These are phyloP conservation scores for Antennarius striatus DNA, from an alignment of 2,113 vertebrate genomes.

Conservation along the genomic window DNA sequence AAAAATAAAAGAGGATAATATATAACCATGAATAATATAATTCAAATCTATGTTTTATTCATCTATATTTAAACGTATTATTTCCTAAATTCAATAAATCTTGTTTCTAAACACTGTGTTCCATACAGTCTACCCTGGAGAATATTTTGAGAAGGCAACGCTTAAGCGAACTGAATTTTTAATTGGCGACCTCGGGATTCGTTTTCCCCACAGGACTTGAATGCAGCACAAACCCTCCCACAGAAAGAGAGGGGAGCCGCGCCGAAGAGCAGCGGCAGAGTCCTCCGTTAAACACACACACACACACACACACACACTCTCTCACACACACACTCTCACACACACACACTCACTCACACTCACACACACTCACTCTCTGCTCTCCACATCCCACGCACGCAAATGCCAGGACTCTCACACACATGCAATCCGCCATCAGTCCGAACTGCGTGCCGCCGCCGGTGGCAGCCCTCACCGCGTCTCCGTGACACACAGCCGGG, in stretches of 20 bases:
- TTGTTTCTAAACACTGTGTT: too few species aligned
- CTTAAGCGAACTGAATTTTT: conserved; percentile 29
- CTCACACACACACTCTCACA: conserved; percentile 31
- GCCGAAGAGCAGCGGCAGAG: conserved; percentile 51
- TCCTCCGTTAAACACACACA: conserved; percentile 49
- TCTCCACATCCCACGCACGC: conserved; percentile 34
- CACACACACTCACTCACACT: neutral
- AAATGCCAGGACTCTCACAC: conserved; percentile 48
- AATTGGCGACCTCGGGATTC: conserved; percentile 7
- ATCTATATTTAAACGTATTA: too few species aligned
- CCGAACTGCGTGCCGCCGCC: conserved; percentile 38
- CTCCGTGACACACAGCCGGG: conserved; percentile 29
- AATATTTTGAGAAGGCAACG: neutral
- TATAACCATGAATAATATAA: too few species aligned
- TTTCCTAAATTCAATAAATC: too few species aligned
- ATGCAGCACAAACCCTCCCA: conserved; percentile 57
- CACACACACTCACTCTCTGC: conserved; percentile 6
- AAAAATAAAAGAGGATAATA: too few species aligned
- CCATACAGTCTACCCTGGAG: neutral
- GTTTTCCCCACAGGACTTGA: conserved; percentile 53
- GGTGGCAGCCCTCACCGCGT: conserved; percentile 37
- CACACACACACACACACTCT: conserved; percentile 48
- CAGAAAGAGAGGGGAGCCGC: conserved; percentile 29
- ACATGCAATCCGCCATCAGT: conserved; percentile 40
- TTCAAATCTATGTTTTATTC: too few species aligned